Percentiles rank a stretch among this genome's conserved stretches.
Conservation (phyloP, 1,140 invertebrate genomes). For the Neodiprion virginianus region DNA sequence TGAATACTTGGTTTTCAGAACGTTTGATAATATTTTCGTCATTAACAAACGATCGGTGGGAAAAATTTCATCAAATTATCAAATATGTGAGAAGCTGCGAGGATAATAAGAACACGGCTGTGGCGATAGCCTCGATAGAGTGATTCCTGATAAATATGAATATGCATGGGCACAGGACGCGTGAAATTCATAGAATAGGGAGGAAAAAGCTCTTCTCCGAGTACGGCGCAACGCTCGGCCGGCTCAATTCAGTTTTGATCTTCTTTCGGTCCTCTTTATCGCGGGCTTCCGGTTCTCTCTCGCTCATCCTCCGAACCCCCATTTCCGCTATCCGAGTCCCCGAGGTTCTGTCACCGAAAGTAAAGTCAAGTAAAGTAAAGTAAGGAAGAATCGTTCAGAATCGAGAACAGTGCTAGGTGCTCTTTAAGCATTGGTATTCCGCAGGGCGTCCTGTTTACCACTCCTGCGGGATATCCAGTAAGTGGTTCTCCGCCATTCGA, state of each 20-base stretch:
- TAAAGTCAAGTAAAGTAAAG: neutral
- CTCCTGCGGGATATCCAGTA: neutral
- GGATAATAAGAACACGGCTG: neutral
- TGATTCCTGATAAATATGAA: neutral
- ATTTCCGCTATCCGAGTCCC: neutral
- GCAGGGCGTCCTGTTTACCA: neutral
- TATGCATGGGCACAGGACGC: neutral
- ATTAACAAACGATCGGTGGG: too few species aligned
- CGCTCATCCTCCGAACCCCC: neutral
- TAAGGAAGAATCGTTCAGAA: neutral
- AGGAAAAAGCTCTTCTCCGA: too few species aligned
- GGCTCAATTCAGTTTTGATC: neutral
- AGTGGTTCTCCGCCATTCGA: neutral
- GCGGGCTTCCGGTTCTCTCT: neutral
- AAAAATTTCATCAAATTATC: too few species aligned
- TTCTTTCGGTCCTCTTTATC: conserved; percentile 2
- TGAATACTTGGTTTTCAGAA: too few species aligned
- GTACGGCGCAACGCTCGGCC: neutral
- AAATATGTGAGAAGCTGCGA: neutral
- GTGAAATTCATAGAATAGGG: neutral
- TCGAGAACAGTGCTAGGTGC: neutral
- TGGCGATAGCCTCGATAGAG: neutral
- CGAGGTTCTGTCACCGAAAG: neutral
- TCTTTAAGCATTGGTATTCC: conserved; percentile 3
- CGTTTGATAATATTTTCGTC: too few species aligned